Evolutionary conservation across 2,888 invertebrate species (phyloP).

Genomic region (Eupithecia centaureata): DNA sequence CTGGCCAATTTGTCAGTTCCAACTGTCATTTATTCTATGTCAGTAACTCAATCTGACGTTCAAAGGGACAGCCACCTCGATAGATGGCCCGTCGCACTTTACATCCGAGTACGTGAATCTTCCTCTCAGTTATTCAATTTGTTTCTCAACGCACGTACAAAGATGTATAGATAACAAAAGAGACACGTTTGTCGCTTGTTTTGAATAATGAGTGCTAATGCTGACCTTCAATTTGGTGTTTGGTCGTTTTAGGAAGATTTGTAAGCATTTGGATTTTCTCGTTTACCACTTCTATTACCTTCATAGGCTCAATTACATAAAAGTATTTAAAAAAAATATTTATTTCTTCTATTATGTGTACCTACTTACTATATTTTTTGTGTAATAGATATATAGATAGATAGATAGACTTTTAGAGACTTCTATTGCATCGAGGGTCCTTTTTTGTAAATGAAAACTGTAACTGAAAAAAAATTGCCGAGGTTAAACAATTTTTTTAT

Average conservation of each 20-base stretch:
- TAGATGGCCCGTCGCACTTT: slow-evolving; percentile 74
- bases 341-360: too few species aligned
- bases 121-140: slow-evolving; percentile 80
- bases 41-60: slow-evolving; percentile 63
- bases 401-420: too few species aligned
- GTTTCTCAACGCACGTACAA: slow-evolving; percentile 56
- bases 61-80: slow-evolving; percentile 72
- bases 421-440: too few species aligned
- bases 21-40: slow-evolving; percentile 30
- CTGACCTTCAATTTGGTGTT: slow-evolving; percentile 4
- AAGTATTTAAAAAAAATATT: too few species aligned
- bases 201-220: slow-evolving; percentile 6
- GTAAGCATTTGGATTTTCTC: not conserved
- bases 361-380: too few species aligned
- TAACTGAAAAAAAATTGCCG: too few species aligned
- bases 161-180: slow-evolving; percentile 47
- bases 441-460: too few species aligned
- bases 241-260: not conserved
- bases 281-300: not conserved
- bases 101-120: slow-evolving; percentile 75
- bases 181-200: slow-evolving; percentile 21
- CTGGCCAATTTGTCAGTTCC: slow-evolving; percentile 47
- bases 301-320: not conserved
- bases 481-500: too few species aligned
- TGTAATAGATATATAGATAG: too few species aligned